Conservation (phyloP, 1,140 invertebrate genomes). For the Panonychus citri region DNA sequence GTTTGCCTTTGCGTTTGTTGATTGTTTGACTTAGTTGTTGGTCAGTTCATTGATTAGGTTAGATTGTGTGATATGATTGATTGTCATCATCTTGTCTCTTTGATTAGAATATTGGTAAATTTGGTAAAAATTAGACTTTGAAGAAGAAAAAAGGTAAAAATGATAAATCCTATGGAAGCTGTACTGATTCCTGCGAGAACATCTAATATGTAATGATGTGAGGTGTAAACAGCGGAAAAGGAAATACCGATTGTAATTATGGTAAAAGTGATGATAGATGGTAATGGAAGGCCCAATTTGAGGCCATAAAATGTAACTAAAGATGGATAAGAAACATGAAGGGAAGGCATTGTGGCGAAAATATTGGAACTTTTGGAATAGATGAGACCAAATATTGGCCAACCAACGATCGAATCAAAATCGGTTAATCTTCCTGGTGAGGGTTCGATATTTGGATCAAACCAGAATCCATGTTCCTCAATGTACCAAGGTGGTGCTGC, state of each 20-base stretch:
- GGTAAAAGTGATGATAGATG: not conserved
- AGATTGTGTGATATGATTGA: too few species aligned
- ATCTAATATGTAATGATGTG: not conserved
- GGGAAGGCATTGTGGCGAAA: not conserved
- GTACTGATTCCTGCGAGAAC: not conserved
- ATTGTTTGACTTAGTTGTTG: too few species aligned
- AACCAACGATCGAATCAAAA: not conserved
- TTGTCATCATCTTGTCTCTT: too few species aligned
- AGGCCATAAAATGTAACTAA: not conserved
- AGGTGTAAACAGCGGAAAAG: not conserved
- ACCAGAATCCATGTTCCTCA: not conserved
- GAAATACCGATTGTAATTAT: not conserved
- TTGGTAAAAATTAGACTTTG: too few species aligned
- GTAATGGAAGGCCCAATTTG: not conserved
- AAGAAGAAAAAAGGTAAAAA: not conserved
- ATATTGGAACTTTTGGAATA: not conserved
- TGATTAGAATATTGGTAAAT: too few species aligned
- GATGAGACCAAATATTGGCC: not conserved
- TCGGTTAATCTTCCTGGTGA: not conserved
- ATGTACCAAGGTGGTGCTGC: not conserved
- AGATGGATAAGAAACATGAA: not conserved
- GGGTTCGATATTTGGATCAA: not conserved
- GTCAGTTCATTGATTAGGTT: too few species aligned
- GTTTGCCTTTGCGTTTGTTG: too few species aligned
- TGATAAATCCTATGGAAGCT: not conserved